Conservation (phyloP, 2,113 vertebrate genomes). For the Periophthalmus modestus region DNA sequence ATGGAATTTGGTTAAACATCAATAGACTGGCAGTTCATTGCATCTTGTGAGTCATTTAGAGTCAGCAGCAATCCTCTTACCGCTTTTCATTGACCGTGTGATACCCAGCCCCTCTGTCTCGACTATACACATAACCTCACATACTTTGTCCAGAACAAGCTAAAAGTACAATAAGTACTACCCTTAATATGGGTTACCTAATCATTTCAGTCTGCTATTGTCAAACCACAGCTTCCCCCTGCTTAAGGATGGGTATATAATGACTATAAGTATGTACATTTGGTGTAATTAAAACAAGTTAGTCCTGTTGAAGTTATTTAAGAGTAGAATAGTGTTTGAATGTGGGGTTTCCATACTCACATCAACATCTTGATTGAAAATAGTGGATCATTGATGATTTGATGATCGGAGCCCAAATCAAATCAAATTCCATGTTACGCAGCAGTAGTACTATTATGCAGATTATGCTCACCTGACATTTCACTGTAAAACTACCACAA, state of each 20-base stretch:
- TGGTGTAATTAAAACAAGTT: no score
- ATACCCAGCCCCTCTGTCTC: constrained; percentile 4
- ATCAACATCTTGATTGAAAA: no score
- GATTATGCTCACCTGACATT: no score
- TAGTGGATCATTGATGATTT: no score
- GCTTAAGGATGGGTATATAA: no score
- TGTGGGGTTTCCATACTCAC: no score
- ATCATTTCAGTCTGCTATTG: constrained; percentile 2
- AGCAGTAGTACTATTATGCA: no score
- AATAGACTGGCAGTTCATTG: constrained; percentile 55
- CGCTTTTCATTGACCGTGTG: constrained; percentile 38
- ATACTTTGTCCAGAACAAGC: constrained; percentile 4
- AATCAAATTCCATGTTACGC: no score
- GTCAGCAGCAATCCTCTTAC: constrained; percentile 54
- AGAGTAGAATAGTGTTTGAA: no score
- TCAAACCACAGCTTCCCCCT: not conserved
- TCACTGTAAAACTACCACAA: not conserved
- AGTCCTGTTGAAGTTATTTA: no score
- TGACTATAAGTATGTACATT: no score
- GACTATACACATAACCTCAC: not conserved
- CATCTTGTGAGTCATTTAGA: constrained; percentile 44
- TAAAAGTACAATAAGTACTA: not conserved
- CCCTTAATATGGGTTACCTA: constrained; percentile 12
- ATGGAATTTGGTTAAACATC: constrained; percentile 69
- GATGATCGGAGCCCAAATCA: no score